Conservation (phyloP, 2,113 vertebrate species). For the Grus americana region DNA sequence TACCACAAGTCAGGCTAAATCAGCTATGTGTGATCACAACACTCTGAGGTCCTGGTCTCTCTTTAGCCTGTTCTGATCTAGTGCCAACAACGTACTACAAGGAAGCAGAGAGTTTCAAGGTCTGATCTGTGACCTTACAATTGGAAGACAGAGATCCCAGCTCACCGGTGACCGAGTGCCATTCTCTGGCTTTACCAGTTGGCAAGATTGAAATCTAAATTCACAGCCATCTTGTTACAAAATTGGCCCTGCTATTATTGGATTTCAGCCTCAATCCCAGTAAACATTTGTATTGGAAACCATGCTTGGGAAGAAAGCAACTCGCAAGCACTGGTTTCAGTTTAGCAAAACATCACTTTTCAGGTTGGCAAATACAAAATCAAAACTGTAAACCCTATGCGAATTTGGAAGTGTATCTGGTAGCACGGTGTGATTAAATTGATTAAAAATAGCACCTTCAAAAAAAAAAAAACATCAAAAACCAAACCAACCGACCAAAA, state of each 20-base stretch:
- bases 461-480: background rate
- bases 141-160: background rate
- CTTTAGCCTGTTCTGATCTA: background rate
- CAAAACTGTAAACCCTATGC: background rate
- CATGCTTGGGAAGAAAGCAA: background rate
- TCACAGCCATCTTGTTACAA: background rate
- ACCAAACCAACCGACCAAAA: background rate
- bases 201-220: background rate
- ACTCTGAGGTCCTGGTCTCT: background rate
- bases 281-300: background rate
- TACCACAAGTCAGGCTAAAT: background rate
- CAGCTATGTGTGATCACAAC: background rate
- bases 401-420: background rate
- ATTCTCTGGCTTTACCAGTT: background rate
- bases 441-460: background rate
- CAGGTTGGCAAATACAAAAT: background rate
- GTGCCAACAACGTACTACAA: background rate
- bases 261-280: background rate
- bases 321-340: background rate
- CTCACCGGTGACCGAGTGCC: background rate
- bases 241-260: background rate
- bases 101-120: constrained; percentile 30
- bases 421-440: background rate
- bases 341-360: background rate
- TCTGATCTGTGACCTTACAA: background rate